Evolutionary conservation across 2,797 vertebrate species (phyloP).

Genomic region (Enteromius mattozi): DNA sequence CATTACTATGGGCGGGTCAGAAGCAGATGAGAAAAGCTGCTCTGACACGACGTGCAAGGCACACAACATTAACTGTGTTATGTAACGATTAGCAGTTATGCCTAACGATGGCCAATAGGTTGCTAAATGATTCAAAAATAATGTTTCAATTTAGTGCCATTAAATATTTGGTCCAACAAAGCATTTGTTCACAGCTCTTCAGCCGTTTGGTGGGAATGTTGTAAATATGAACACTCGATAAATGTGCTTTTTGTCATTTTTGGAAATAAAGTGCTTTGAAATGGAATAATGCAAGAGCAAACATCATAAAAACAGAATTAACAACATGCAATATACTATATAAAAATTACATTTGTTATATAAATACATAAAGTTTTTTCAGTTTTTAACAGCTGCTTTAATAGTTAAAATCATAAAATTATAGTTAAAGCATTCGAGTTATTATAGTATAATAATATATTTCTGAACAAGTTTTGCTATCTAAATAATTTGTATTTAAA

Average conservation of each 20-base stretch:
- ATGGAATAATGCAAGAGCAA: background rate
- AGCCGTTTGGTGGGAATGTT: background rate
- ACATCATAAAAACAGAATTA: background rate
- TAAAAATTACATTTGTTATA: background rate
- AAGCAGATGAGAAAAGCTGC: slow-evolving; percentile 9
- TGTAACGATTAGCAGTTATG: slow-evolving; percentile 52
- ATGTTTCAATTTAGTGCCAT: slow-evolving; percentile 32
- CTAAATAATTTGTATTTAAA: background rate
- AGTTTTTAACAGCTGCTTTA: slow-evolving; percentile 1
- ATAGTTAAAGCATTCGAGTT: background rate
- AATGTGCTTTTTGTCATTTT: background rate
- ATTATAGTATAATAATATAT: background rate
- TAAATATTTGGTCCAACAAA: background rate
- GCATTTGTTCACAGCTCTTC: background rate
- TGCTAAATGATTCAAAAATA: slow-evolving; percentile 54
- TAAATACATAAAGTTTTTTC: background rate
- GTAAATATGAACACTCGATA: background rate
- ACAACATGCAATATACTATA: background rate
- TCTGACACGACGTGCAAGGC: slow-evolving; percentile 20
- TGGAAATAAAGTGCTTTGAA: background rate
- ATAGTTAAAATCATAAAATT: background rate
- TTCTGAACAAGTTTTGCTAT: background rate
- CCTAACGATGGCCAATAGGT: slow-evolving; percentile 27
- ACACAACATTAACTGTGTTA: slow-evolving; percentile 50
- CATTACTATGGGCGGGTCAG: slow-evolving; percentile 5